Conservation (phyloP, 35 echinoderm and acorn worm species). For the Heliocidaris tuberculata region DNA sequence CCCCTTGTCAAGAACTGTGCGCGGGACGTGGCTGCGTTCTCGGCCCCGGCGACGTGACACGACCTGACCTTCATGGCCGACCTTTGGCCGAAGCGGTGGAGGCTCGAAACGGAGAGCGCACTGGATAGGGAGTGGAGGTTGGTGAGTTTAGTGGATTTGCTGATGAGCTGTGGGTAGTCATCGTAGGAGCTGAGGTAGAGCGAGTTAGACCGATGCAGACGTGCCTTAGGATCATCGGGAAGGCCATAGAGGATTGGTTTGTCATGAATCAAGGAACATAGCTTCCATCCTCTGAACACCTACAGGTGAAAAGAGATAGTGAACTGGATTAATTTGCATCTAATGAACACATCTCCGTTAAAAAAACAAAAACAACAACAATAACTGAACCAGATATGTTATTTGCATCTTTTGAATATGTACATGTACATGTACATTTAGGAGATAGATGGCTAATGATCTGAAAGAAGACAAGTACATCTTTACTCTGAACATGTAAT, state of each 20-base stretch:
- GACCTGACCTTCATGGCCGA: conserved; percentile 22
- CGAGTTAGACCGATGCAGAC: background rate
- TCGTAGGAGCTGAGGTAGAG: conserved; percentile 25
- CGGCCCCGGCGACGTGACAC: background rate
- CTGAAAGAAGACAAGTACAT: no score
- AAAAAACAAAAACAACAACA: no score
- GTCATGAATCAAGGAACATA: background rate
- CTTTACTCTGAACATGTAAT: no score
- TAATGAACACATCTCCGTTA: no score
- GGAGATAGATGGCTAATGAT: no score
- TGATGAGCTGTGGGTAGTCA: background rate
- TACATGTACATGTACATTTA: no score
- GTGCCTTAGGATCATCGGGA: conserved; percentile 13
- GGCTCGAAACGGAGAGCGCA: background rate
- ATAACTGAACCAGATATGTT: no score
- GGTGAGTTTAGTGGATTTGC: background rate
- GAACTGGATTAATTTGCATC: background rate
- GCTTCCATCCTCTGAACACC: conserved; percentile 35
- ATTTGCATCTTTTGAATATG: no score
- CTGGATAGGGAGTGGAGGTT: background rate
- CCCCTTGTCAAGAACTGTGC: background rate
- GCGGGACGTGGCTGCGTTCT: background rate
- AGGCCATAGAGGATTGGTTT: conserved; percentile 35
- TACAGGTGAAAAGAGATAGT: background rate
- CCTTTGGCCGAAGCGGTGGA: background rate